Evolutionary conservation across 1,140 invertebrate genomes (phyloP), one percentile per base, ranked within the genome.

Genomic region (Sitobion miscanthi): DNA sequence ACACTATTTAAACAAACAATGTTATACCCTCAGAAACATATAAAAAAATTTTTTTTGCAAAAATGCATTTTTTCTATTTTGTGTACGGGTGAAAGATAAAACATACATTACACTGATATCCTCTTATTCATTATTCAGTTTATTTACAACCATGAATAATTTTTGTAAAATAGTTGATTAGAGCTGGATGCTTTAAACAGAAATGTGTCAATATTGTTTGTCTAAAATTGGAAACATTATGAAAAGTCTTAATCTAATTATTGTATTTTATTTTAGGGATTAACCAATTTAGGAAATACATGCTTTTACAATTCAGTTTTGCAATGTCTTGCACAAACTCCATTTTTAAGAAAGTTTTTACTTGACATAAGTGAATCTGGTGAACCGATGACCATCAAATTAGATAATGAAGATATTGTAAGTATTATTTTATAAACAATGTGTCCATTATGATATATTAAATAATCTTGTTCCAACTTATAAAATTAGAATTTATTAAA

Each of bases 271-370:
- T 90, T 90, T 86, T 94, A 96, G 95, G 98, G 98, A 25, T 95
- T 98, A 90, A 95, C 95, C 69, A 99, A 99, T 96, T 96, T 99
- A 95, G 98, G 99, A 93, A 99, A 99, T 95, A 99, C 98, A 3
- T 99, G 99, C 95, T 99, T 99, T 96, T 99, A 99, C 94, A 99
- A 99, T 96, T 98, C 98, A 82, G 98, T 99, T 8, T 96, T 99
- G 96, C 99, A 99, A 95, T 98, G 97, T 95, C 95, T 99, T 93
- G 97, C 97, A 38, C 98, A 98, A 95, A 99, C 98, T 30, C 97
- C 97, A 42, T 97, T 97, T 95, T 96, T 99, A 85, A 96, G 97
- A 62, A 95, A 97, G 94, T 96, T 97, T 38, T 95, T 99, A 88
- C 96, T 97, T 94, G 96, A 98, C 95, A 96, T 97, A 94, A 96